Evolutionary conservation across 2,113 vertebrate species (phyloP).

Genomic region (Trogon surrucura): DNA sequence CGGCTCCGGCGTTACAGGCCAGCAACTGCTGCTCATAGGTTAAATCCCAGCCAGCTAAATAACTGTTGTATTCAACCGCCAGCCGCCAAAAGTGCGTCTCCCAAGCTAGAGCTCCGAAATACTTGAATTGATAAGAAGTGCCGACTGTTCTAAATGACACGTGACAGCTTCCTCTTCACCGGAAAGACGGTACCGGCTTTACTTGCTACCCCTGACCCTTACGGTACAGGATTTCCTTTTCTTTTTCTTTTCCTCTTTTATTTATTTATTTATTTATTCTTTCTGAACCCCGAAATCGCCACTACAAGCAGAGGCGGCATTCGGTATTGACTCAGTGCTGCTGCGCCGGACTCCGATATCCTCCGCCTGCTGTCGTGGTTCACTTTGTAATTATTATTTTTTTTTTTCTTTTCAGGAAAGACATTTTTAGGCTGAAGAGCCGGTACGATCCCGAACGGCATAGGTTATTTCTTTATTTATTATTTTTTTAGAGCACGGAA

Average conservation of each 20-base stretch:
- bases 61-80: rapidly evolving
- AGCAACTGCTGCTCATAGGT: too few species aligned
- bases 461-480: too few species aligned
- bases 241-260: too few species aligned
- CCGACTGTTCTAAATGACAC: rapidly evolving
- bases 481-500: too few species aligned
- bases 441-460: neutral
- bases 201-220: neutral
- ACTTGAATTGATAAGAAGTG: rapidly evolving
- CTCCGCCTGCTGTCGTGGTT: neutral
- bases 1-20: rapidly evolving
- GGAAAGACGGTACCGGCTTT: rapidly evolving
- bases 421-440: neutral
- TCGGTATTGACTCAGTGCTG: rapidly evolving
- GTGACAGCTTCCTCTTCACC: too few species aligned
- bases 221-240: rapidly evolving
- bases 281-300: rapidly evolving
- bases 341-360: rapidly evolving
- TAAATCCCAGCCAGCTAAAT: rapidly evolving
- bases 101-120: neutral
- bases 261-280: too few species aligned
- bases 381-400: too few species aligned
- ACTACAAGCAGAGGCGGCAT: rapidly evolving
- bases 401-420: neutral
- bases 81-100: neutral